Base-by-base conservation (phyloP, 92 coral and sea anemone species). In the Porites evermanni region DNA sequence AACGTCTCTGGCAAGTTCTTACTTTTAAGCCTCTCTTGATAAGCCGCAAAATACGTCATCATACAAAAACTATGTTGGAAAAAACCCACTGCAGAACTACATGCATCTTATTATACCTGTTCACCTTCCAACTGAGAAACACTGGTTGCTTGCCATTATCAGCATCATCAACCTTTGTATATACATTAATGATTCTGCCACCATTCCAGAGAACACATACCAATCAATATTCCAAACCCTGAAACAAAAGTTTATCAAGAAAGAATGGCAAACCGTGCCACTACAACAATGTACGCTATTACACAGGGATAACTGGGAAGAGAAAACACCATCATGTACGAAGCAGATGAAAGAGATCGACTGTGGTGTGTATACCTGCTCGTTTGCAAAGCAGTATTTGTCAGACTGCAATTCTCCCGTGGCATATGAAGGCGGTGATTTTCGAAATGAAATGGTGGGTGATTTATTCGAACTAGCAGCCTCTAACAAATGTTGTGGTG, bases 91-190 rank as follows among this genome's bases (percentile, higher is more conserved):
- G 84, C 74, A 44, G 23, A 71, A 80, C 56, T 80, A 12, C 52
- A 32, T 67, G 24, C 47, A 80, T 80, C 84, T 80, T 44, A 65
- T 66, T 19, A 23, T 80, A 54, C 84, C 84, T 11, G 75, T 80
- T 4, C 84, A 80, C 72, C 84, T 80, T 65, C 76, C 84, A 80
- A 44, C 56, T 68, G 67, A 67, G 72, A 74, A 80, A 51, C 84
- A 80, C 84, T 80, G 84, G 84, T 68, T 80, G 70, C 84, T 80
- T 80, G 12, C 72, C 24, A 58, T 67, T 67, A 38, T 80, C 70
- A 67, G 84, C 59, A 59, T 80, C 38, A 51, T 80, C 38, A 64
- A 80, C 84, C 56, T 80, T 32, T 65, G 38, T 71, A 32, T 80
- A 71, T 65, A 65, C 17, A 67, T 80, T n/a, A n/a, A 64, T 64